phyloP scores from a whole-genome alignment of 1,140 invertebrate genomes.

The Notospermus geniculatus region DNA sequence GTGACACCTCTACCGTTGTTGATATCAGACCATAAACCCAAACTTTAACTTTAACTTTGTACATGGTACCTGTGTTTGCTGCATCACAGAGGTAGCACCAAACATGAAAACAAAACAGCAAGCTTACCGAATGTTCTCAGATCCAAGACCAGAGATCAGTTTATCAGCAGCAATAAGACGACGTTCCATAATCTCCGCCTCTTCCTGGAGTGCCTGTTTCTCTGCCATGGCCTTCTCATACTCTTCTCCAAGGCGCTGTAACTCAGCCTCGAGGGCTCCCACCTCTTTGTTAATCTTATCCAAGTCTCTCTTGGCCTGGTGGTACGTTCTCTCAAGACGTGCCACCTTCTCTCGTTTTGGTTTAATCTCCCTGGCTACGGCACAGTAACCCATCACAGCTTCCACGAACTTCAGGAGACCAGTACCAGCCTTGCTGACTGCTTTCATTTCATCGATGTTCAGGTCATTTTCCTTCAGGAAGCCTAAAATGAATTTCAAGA shows the following conservation, averaged over 20 bases:
- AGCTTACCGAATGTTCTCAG: conserved; percentile 68
- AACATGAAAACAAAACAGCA: not conserved
- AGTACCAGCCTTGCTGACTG: conserved; percentile 69
- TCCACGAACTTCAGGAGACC: conserved; percentile 80
- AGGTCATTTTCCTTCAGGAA: conserved; percentile 51
- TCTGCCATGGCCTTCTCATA: conserved; percentile 75
- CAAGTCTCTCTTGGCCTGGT: conserved; percentile 66
- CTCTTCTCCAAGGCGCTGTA: conserved; percentile 69
- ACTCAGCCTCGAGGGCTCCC: conserved; percentile 66
- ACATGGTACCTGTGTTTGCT: too few species aligned
- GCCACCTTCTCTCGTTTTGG: conserved; percentile 83
- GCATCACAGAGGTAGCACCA: not conserved
- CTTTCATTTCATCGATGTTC: conserved; percentile 53
- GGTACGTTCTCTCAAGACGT: conserved; percentile 63
- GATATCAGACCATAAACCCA: too few species aligned
- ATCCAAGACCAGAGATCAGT: conserved; percentile 76
- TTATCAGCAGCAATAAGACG: conserved; percentile 79
- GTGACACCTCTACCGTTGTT: too few species aligned
- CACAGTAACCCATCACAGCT: conserved; percentile 81
- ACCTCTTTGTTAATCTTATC: conserved; percentile 76
- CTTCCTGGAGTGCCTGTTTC: conserved; percentile 74
- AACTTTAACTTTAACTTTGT: too few species aligned
- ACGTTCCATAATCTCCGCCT: conserved; percentile 78
- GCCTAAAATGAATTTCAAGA: conserved; percentile 23
- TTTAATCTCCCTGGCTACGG: conserved; percentile 79